Conservation (phyloP, 1,140 invertebrate species). For the Akabosia matsudoensis region DNA sequence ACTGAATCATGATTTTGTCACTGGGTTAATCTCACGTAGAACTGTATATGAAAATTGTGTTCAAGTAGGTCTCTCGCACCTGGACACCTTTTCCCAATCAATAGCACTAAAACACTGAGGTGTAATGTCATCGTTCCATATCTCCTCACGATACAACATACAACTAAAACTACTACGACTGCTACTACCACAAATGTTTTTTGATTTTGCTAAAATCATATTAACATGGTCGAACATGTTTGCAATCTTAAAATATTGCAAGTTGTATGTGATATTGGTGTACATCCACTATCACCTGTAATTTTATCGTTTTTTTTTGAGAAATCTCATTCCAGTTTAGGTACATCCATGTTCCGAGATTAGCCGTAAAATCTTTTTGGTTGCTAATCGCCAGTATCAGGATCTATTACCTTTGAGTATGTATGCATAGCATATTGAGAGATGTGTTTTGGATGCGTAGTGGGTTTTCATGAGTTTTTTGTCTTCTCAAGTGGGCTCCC, state of each 20-base stretch:
- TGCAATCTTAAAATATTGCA: no score
- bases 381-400: no score
- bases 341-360: no score
- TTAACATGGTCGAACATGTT: no score
- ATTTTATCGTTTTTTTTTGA: no score
- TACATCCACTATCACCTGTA: no score
- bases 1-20: constrained; percentile 7
- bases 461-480: neutral
- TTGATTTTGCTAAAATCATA: no score
- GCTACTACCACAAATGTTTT: neutral
- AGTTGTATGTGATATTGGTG: no score
- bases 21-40: neutral
- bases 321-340: no score
- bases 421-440: no score
- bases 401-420: no score
- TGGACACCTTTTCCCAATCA: neutral
- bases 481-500: neutral
- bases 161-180: neutral
- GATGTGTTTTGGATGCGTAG: neutral
- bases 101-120: neutral
- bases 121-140: neutral
- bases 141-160: neutral
- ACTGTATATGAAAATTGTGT: neutral
- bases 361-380: no score
- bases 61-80: neutral